A percentile compares a stretch with the other conserved stretches of the same genome.
These are phyloP conservation scores for Lysandra coridon DNA, from an alignment of 2,888 invertebrate species.

Conservation along the genomic window DNA sequence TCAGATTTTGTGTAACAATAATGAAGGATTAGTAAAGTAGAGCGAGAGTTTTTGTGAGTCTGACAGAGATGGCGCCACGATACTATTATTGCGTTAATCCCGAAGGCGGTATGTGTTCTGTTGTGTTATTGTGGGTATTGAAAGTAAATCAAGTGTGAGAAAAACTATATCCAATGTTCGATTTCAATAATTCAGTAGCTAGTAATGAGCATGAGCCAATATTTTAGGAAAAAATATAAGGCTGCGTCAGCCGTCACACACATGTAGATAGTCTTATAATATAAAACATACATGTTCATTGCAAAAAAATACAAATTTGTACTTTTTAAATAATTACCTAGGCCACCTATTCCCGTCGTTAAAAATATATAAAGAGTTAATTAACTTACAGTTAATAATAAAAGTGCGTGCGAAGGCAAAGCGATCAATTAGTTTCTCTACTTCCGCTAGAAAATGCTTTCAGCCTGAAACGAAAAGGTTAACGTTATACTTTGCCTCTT, in stretches of 20 bases:
- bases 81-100: constrained; percentile 68
- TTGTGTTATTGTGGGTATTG: constrained; percentile 59
- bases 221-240: neutral
- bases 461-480: neutral
- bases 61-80: constrained; percentile 68
- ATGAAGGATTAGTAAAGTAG: constrained; percentile 72
- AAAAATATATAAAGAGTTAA: constrained; percentile 9
- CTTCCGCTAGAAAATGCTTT: neutral
- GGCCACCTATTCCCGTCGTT: neutral
- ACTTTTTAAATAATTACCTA: neutral
- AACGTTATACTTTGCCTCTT: neutral
- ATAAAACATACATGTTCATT: neutral
- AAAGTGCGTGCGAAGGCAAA: constrained; percentile 12
- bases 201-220: neutral
- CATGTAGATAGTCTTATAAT: too few relatives aligned
- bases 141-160: constrained; percentile 70
- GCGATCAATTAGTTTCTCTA: neutral
- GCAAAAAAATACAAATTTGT: neutral
- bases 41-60: constrained; percentile 57
- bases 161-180: neutral
- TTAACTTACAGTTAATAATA: constrained; percentile 16
- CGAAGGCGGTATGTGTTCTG: constrained; percentile 51
- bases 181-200: constrained; percentile 11
- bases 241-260: neutral
- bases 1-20: constrained; percentile 74